phyloP scores from a whole-genome alignment of 2,888 invertebrate genomes.

The Halocaridina rubra region DNA sequence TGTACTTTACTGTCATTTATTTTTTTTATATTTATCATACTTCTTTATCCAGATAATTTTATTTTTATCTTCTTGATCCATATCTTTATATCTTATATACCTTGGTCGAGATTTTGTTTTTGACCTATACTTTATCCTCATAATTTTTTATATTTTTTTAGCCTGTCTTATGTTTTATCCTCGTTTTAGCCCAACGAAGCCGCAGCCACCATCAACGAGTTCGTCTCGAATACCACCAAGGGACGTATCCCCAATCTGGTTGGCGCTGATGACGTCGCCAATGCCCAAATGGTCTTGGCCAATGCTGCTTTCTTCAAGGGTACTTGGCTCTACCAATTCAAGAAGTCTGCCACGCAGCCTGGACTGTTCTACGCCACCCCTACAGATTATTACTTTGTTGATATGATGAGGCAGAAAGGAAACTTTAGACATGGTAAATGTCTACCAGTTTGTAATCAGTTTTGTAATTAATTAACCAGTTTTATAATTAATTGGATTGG shows the following conservation, averaged over 20 bases:
- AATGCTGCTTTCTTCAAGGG: conserved; percentile 65
- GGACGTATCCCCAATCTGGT: conserved; percentile 82
- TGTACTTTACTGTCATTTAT: no score
- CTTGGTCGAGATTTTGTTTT: no score
- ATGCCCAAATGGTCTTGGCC: conserved; percentile 59
- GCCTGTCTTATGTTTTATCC: no score
- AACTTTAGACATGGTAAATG: conserved; percentile 73
- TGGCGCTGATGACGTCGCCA: conserved; percentile 29
- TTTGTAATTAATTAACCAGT: no score
- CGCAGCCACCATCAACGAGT: conserved; percentile 76
- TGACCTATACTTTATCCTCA: no score
- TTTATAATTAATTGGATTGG: no score
- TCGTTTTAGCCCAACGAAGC: conserved; percentile 75
- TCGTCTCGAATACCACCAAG: conserved; percentile 81
- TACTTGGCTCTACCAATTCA: conserved; percentile 64
- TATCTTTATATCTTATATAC: no score
- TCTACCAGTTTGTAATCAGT: no score
- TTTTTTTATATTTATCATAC: no score
- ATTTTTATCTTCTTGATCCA: no score
- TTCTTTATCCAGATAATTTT: no score
- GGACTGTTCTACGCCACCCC: conserved; percentile 61
- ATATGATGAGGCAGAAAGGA: conserved; percentile 73
- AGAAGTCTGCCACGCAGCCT: conserved; percentile 48
- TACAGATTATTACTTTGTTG: conserved; percentile 64
- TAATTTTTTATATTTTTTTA: no score